Base-by-base conservation (phyloP, 2,888 invertebrate species). In the Tetramorium bicarinatum region DNA sequence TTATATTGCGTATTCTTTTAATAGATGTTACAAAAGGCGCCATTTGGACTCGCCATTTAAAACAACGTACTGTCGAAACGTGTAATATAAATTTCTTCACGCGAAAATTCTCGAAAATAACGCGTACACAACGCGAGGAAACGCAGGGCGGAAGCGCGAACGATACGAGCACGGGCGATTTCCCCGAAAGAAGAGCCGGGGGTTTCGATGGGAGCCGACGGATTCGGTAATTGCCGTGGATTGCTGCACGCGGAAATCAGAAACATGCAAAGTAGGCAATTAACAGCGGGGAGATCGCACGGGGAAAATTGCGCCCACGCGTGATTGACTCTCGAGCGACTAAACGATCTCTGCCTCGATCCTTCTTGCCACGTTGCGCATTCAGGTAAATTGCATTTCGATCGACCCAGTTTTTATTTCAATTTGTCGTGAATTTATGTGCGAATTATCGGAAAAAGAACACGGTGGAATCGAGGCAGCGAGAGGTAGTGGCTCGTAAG, bases 341-440 rank as follows among this genome's bases (percentile, higher is more conserved):
- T 76, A 86, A 89, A 85, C 89, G 86, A 87, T 89, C 83, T 52
- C 38, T 44, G 34, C 29, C 29, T 18, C 71, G 49, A 11, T 49
- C 29, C 49, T 62, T 64, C 81, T 84, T 77, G 75, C 71, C 71
- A 62, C 71, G 67, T 82, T 71, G 83, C 56, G 83, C 77, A 87
- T 88, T 87, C 80, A 25, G 62, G 72, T 84, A 87, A 88, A 89
- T 91, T 87, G 85, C 84, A 76, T 83, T 79, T 84, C 88, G 88
- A 89, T 89, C 85, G 88, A 88, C 85, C 88, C 79, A 89, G 85
- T 90, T 91, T 89, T 87, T 87, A 89, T 90, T 89, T 89, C 89
- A 89, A 91, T 92, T 89, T 89, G 85, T 92, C 85, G 76, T 80
- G 87, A 91, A 92, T 92, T 92, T 91, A 90, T 89, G 87, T 86